Base-by-base conservation (phyloP, 1,140 invertebrate genomes). In the Drosophila kanapiae region DNA sequence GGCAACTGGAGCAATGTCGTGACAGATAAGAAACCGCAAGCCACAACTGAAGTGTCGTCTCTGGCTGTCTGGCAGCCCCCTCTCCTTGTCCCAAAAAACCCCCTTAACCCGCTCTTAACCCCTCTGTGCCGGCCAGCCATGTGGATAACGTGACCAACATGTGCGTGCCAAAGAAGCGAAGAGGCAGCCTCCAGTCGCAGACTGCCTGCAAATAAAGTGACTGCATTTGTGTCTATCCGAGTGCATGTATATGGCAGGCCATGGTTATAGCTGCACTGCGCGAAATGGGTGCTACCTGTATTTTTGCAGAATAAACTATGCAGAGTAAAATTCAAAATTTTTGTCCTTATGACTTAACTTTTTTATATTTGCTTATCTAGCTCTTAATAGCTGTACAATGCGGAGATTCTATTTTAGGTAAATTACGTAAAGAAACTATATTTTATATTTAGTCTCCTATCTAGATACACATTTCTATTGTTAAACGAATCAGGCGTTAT, bases 1-100 rank as follows among this genome's bases (percentile, higher is more conserved):
- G 63, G 64, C 80, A 88, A 88, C 85, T 88, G 78, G 84, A 90
- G 84, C 84, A 88, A 90, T 88, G 85, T 90, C 85, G 80, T 88
- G 84, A 71, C 80, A 74, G 84, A 77, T 79, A 80, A 84, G 76
- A 64, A 70, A 84, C 81, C 81, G 62, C 81, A 84, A 85, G 77
- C 37, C 64, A 33, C 68, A 72, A 69, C 40, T 48, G 65, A 70
- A 63, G 42, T 72, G 69, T 72, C 68, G 67, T 72, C 43, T 71
- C 43, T 49, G 43, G 18, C 51, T 27, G 51, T 49, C 42, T 38
- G 16, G 14, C 27, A 16, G 7, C 13, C 59, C 13, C 37, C 59
- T 40, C 33, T 27, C 27, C 11, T 29, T 45, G 29, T 42, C 42
- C 29, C 49, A 37, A 27, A 57, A 62, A 56, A 14, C 5, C 23